A percentile compares a stretch with the other conserved stretches of the same genome.
Evolutionary conservation across 1,140 invertebrate genomes (phyloP).

Genomic region (Muscidifurax raptorellus): DNA sequence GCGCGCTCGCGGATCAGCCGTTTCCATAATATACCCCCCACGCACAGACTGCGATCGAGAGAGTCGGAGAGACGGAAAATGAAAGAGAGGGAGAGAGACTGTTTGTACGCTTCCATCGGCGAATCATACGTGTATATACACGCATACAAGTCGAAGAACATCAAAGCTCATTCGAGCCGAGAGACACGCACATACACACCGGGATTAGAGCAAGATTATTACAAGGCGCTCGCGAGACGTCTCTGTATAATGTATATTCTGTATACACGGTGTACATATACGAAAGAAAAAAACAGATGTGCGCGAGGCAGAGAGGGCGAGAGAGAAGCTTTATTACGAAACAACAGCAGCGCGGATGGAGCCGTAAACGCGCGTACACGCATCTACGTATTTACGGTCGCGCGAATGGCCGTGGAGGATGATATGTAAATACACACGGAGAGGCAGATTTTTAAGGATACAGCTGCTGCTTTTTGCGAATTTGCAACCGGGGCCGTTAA

Average conservation of each 20-base stretch:
- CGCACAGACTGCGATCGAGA: not conserved
- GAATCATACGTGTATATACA: not conserved
- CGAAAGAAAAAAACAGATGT: not conserved
- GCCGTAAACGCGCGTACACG: not conserved
- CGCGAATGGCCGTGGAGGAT: constrained; percentile 9
- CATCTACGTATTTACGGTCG: constrained; percentile 25
- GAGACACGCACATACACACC: not conserved
- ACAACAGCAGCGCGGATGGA: not conserved
- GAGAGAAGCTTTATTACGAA: constrained; percentile 19
- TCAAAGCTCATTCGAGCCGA: not conserved
- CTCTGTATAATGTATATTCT: no score
- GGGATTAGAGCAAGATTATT: constrained; percentile 9
- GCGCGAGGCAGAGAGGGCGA: not conserved
- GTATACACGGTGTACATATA: no score
- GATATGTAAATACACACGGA: constrained; percentile 27
- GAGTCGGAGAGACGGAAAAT: not conserved
- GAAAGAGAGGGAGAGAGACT: not conserved
- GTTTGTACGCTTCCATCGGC: not conserved
- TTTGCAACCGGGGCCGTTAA: constrained; percentile 25
- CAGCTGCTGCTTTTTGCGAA: constrained; percentile 22
- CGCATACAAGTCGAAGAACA: not conserved
- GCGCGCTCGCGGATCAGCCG: not conserved
- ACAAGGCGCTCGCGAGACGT: not conserved
- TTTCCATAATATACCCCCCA: not conserved
- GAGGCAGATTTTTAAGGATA: constrained; percentile 19